Percentiles rank a stretch among this genome's conserved stretches.
Evolutionary conservation across 2,113 vertebrate genomes (phyloP).

Genomic region (Muntiacus muntjak): DNA sequence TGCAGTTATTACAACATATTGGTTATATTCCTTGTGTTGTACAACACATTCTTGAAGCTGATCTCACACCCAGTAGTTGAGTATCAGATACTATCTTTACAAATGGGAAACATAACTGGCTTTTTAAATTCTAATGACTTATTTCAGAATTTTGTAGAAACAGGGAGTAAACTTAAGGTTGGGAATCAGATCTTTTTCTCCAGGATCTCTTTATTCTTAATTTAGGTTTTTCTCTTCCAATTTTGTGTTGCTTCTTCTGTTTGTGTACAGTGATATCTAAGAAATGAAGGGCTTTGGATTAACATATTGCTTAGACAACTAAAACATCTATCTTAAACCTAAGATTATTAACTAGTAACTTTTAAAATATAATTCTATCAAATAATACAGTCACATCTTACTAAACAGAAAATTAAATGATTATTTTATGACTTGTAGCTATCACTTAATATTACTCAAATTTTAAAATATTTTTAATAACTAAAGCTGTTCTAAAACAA

Average conservation of each 20-base stretch:
- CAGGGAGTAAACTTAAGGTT: background rate
- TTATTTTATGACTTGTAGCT: background rate
- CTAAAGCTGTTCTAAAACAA: background rate
- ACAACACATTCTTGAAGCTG: background rate
- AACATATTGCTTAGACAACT: background rate
- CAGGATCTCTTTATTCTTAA: background rate
- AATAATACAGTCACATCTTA: background rate
- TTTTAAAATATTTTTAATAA: background rate
- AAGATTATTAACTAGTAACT: background rate
- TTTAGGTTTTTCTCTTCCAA: background rate
- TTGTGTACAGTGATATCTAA: background rate
- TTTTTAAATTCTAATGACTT: background rate
- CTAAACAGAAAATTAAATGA: background rate
- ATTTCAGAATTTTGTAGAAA: background rate
- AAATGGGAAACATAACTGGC: background rate
- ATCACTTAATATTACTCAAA: background rate
- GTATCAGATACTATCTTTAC: background rate
- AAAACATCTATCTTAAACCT: background rate
- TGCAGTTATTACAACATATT: background rate
- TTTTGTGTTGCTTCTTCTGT: slow-evolving; percentile 23
- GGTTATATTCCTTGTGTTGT: background rate
- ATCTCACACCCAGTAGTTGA: background rate
- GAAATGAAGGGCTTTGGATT: background rate
- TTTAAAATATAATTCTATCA: background rate
- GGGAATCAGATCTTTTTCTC: background rate